These are phyloP conservation scores for Halcyon malimbica DNA, from an alignment of 2,113 vertebrate species.

Conservation along the genomic window DNA sequence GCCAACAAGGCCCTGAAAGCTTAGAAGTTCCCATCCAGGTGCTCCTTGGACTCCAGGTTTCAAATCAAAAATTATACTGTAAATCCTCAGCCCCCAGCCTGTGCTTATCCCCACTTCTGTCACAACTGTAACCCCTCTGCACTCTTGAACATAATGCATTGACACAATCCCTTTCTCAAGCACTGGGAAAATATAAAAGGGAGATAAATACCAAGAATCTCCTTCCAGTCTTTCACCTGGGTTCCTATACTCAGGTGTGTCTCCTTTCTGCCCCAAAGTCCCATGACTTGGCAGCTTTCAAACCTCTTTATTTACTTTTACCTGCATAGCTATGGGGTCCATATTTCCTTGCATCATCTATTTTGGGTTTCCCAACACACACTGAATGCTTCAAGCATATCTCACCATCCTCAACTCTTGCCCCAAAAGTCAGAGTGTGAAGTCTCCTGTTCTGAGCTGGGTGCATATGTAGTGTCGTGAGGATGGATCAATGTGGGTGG, in stretches of 20 bases:
- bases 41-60: neutral
- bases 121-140: neutral
- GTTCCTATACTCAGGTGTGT: neutral
- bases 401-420: slow-evolving; percentile 29
- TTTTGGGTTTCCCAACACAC: slow-evolving; percentile 9
- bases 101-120: neutral
- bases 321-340: neutral
- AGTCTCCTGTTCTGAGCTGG: slow-evolving; percentile 23
- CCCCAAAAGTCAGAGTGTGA: slow-evolving; percentile 38
- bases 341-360: slow-evolving; percentile 14
- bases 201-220: neutral
- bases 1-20: neutral
- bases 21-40: neutral
- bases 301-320: neutral
- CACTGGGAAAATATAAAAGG: neutral
- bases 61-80: neutral
- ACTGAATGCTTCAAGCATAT: neutral
- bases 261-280: neutral
- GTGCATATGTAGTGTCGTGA: neutral
- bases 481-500: slow-evolving; percentile 40
- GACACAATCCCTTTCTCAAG: neutral
- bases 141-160: neutral
- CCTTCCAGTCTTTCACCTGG: neutral
- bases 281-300: neutral
- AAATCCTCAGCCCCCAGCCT: neutral